Evolutionary conservation across 2,113 vertebrate species (phyloP).

Genomic region (Sclerurus mexicanus): DNA sequence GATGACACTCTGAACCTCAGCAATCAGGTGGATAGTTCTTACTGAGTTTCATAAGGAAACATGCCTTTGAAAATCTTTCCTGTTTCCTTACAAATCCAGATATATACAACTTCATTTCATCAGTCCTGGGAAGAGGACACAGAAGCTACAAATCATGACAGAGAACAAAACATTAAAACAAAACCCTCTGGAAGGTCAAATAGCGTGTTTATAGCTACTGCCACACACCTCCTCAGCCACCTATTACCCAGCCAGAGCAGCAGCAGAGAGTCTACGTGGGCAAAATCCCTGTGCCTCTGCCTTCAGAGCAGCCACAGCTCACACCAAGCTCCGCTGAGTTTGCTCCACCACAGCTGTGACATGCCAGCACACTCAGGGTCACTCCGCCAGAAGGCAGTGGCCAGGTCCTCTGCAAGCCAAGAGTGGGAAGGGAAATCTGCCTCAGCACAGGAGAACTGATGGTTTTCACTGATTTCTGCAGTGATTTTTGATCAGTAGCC

Average conservation of each 20-base stretch:
- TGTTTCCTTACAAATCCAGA: background rate
- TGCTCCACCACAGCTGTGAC: background rate
- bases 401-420: background rate
- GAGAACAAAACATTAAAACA: background rate
- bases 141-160: background rate
- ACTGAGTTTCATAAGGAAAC: background rate
- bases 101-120: background rate
- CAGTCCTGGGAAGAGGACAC: background rate
- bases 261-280: accelerated
- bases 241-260: accelerated
- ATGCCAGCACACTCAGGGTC: accelerated
- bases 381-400: background rate
- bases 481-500: background rate
- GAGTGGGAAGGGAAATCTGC: background rate
- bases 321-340: background rate
- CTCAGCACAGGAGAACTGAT: background rate
- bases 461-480: background rate
- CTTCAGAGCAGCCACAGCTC: background rate
- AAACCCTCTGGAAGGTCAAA: background rate
- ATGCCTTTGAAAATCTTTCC: background rate
- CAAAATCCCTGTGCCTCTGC: accelerated
- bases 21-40: background rate
- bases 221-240: background rate
- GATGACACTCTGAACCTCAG: background rate
- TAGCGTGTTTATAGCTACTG: background rate